These are phyloP conservation scores for Silvanus unidentatus DNA, from an alignment of 2,888 invertebrate genomes.

Conservation along the genomic window DNA sequence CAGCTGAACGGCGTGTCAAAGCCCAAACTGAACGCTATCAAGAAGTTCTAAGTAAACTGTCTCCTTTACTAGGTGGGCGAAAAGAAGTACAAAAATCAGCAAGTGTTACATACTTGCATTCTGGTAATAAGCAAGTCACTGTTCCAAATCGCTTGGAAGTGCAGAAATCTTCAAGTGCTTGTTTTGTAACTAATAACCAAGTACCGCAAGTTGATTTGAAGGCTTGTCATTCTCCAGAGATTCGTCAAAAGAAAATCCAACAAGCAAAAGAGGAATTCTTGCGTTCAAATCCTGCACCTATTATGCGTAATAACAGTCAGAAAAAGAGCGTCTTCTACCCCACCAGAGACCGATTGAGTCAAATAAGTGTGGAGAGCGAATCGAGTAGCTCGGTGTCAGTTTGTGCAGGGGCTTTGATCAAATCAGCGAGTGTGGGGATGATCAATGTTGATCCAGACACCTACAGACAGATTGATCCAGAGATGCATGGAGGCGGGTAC, in stretches of 20 bases:
- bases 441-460: constrained; percentile 61
- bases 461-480: constrained; percentile 52
- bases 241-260: constrained; percentile 56
- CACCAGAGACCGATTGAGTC: constrained; percentile 48
- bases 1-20: constrained; percentile 54
- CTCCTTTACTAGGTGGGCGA: constrained; percentile 41
- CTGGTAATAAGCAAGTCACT: constrained; percentile 37
- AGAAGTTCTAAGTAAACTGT: constrained; percentile 43
- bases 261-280: constrained; percentile 70
- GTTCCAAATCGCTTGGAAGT: constrained; percentile 35
- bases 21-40: constrained; percentile 50
- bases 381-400: constrained; percentile 43
- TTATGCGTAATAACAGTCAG: constrained; percentile 18
- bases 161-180: background rate
- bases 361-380: constrained; percentile 61
- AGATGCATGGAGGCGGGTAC: constrained; percentile 45
- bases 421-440: constrained; percentile 75
- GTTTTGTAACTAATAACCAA: background rate
- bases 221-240: constrained; percentile 32
- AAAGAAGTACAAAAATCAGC: constrained; percentile 62
- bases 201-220: too few relatives aligned
- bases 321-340: constrained; percentile 29
- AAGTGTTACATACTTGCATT: constrained; percentile 46
- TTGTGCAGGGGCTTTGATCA: constrained; percentile 51
- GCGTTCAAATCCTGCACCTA: constrained; percentile 26